Base-by-base conservation (phyloP, 2,797 vertebrate genomes). In the Alcedo quadribrachys region DNA sequence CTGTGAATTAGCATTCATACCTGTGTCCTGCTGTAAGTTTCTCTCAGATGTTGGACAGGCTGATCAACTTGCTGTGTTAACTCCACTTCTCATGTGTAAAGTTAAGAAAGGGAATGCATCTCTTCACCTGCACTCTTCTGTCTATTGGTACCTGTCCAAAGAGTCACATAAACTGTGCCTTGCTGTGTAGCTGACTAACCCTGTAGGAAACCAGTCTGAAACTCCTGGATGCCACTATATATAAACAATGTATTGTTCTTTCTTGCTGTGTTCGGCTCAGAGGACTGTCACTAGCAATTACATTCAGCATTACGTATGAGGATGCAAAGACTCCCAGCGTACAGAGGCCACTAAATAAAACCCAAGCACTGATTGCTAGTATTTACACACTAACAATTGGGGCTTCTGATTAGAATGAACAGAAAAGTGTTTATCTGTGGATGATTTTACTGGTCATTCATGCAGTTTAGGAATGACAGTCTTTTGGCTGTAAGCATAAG, bases 271-370 rank as follows among this genome's bases (percentile, higher is more conserved):
- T 18, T 89, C 60, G 53, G 45, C 81, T 82, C 48, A 40, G 60
- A 89, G 68, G 46, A 57, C 13, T 61, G 78, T 78, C 75, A 66
- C 46, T 51, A 65, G 32, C 43, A 62, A 68, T 82, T 81, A 21
- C 7, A 27, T 37, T 67, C 67, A 66, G 51, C 62, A 50, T 80
- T 37, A 9, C 20, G 2, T 43, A n/a, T 22, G 57, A 89, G 74
- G 48, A 71, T 85, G 81, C 79, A 76, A 85, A 78, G 66, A 71
- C 58, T 76, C 79, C 33, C 50, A 62, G 87, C 76, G 33, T 66
- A 28, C 86, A 81, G 69, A 32, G 35, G 61, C 50, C 68, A 27
- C 61, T 78, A 87, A 93, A 93, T 91, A 85, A 95, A 90, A 62
- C 69, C 69, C 62, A 78, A 87, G 69, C 68, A 43, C 58, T 93